Evolutionary conservation across 2,797 vertebrate genomes (phyloP).

Genomic region (Intellagama lesueurii): DNA sequence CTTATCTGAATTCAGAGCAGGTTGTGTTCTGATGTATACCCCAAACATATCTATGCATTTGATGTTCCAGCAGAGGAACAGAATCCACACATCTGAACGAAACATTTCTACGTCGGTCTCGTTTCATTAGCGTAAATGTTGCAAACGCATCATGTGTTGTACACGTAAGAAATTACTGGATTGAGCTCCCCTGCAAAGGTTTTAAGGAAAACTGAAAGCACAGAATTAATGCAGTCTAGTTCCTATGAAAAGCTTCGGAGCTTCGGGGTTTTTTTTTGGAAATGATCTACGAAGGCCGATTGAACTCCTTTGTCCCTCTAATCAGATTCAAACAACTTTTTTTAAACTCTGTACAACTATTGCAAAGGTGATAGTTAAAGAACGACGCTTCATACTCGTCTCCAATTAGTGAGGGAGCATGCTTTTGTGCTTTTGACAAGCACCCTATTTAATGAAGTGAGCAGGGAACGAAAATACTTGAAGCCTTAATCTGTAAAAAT

Average conservation of each 20-base stretch:
- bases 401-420: background rate
- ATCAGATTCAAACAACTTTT: background rate
- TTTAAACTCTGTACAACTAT: background rate
- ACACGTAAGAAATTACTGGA: background rate
- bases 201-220: background rate
- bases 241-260: background rate
- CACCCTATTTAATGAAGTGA: background rate
- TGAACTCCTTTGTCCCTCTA: background rate
- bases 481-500: conserved; percentile 8
- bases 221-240: background rate
- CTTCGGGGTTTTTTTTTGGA: background rate
- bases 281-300: too few species aligned
- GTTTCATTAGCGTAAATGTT: background rate
- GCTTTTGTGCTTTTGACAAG: background rate
- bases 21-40: background rate
- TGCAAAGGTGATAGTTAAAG: background rate
- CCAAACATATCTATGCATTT: background rate
- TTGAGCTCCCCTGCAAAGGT: background rate
- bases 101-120: background rate
- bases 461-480: background rate
- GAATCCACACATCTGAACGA: background rate
- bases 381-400: background rate
- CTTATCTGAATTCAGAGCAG: background rate
- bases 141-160: background rate
- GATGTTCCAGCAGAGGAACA: too few species aligned